phyloP scores from a whole-genome alignment of 1,140 invertebrate species.

The Zophobas atratus region DNA sequence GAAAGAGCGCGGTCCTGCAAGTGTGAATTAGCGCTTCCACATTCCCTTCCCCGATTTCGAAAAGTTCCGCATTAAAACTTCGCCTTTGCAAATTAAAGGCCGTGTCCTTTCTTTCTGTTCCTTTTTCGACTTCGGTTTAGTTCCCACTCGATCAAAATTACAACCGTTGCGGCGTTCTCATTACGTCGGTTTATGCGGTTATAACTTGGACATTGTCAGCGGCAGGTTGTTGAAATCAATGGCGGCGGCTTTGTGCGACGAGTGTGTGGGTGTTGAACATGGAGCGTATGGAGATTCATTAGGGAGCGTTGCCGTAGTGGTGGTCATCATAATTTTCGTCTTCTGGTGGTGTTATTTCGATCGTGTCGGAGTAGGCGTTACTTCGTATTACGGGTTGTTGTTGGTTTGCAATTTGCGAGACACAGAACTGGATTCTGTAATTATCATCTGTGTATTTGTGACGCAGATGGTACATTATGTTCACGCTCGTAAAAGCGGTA shows the following conservation, averaged over 20 bases:
- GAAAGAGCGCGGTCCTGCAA: slow-evolving; percentile 6
- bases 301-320: neutral
- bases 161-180: neutral
- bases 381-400: neutral
- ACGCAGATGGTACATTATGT: slow-evolving; percentile 29
- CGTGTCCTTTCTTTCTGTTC: neutral
- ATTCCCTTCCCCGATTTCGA: slow-evolving; percentile 6
- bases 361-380: neutral
- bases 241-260: slow-evolving; percentile 13
- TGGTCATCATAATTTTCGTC: neutral
- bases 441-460: slow-evolving; percentile 27
- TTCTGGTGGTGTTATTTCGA: neutral
- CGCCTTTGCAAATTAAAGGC: slow-evolving; percentile 16
- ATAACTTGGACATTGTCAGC: slow-evolving; percentile 25
- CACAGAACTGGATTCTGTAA: slow-evolving; percentile 6
- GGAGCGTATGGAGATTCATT: slow-evolving; percentile 8
- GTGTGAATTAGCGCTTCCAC: slow-evolving; percentile 29
- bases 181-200: slow-evolving; percentile 23
- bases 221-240: slow-evolving; percentile 26
- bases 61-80: neutral
- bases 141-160: slow-evolving; percentile 5
- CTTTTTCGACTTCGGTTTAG: neutral
- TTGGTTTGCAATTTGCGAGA: slow-evolving; percentile 24
- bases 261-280: slow-evolving; percentile 17
- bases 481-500: neutral